phyloP scores from a whole-genome alignment of 1,140 invertebrate genomes.

The Phortica variegata region DNA sequence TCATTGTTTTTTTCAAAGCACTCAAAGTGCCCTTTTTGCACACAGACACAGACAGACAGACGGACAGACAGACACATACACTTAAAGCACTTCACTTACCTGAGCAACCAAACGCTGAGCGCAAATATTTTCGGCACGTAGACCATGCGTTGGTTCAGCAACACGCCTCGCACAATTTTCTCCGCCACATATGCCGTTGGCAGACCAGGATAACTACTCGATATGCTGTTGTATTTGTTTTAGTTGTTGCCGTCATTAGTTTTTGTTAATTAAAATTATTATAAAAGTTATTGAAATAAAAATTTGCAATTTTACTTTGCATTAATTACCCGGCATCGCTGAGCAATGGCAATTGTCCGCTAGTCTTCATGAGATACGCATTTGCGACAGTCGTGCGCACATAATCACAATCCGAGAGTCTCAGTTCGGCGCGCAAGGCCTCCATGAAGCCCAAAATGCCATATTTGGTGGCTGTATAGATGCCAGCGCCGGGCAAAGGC shows the following conservation, averaged over 20 bases:
- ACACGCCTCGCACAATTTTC: constrained; percentile 46
- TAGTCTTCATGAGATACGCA: constrained; percentile 49
- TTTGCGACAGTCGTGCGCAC: constrained; percentile 49
- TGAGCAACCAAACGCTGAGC: constrained; percentile 48
- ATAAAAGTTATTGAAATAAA: constrained; percentile 3
- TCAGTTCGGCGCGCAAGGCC: constrained; percentile 38
- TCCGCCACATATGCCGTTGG: constrained; percentile 47
- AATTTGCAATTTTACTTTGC: constrained; percentile 1
- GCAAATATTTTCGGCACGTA: constrained; percentile 56
- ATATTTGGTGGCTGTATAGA: constrained; percentile 53
- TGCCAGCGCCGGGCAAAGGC: constrained; percentile 44
- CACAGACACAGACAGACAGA: too few relatives aligned
- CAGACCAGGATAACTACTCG: constrained; percentile 46
- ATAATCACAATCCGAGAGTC: constrained; percentile 46
- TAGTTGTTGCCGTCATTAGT: too few relatives aligned
- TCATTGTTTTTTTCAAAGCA: not conserved
- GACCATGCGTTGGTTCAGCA: constrained; percentile 47
- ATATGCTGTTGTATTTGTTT: constrained; percentile 25
- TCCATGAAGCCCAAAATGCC: constrained; percentile 54
- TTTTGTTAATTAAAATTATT: not conserved
- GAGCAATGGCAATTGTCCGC: constrained; percentile 45
- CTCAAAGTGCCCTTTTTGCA: too few relatives aligned
- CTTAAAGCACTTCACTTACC: constrained; percentile 27
- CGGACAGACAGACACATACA: not conserved
- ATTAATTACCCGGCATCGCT: constrained; percentile 44